Evolutionary conservation across 2,113 vertebrate species (phyloP), one percentile per base, ranked within the genome.

Genomic region (Otolemur garnettii): DNA sequence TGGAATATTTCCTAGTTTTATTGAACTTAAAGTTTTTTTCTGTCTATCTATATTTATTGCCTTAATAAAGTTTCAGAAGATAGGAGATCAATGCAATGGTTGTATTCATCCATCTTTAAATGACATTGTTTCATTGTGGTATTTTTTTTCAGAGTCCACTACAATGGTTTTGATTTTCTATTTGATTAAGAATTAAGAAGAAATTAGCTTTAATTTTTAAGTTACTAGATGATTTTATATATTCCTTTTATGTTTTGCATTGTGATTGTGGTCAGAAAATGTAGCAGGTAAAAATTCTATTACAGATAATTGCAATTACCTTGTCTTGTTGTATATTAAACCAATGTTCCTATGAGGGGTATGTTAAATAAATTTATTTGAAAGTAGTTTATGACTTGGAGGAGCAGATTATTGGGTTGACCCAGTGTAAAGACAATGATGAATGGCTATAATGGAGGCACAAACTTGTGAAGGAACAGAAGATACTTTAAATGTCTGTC

Each of bases 201-300:
- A 68, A 74, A 62, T 42, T 38, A 26, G 18, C 42, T 66, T 83
- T 86, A 38, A 30, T 86, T 90, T 83, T 86, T 57, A 90, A 86
- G 80, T 68, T 74, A 59, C 50, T 80, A 45, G 60, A 38, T 53
- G 13, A 53, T 86, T 66, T 86, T 57, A 42, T 33, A 30, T 33
- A 42, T 5, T 35, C 4, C 83, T 19, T 60, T 77, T 10, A 50
- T 57, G 38, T 87, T 79, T 82, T 71, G 22, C 30, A 62, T 94
- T 86, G 30, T 81, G 14, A 77, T n/a, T 87, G 22, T 80, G 22
- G 38, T 22, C 53, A 93, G 57, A 96, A 90, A 93, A 68, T 66
- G 1, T 38, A 72, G 59, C 18, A 38, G 57, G 15, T 68, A 50
- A 90, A 75, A 42, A 81, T n/a, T 94, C 9, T n/a, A 71, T 28